A percentile compares a stretch with the other conserved stretches of the same genome.
These are phyloP conservation scores for Meteorus colon DNA, from an alignment of 2,888 invertebrate species.

Conservation along the genomic window DNA sequence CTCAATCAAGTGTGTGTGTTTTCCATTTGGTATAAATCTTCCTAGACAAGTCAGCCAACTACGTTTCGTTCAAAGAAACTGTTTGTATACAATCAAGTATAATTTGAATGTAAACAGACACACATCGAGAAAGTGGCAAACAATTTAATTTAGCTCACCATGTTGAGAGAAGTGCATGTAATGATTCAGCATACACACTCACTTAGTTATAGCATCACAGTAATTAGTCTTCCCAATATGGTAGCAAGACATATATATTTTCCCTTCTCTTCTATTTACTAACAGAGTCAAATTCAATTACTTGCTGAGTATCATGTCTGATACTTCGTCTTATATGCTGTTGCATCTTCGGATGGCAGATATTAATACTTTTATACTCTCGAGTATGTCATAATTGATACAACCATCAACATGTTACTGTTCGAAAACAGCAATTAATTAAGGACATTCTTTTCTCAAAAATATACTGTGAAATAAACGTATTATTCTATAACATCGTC, in stretches of 20 bases:
- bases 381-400: background rate
- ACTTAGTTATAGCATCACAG: background rate
- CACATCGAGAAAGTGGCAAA: background rate
- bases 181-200: background rate
- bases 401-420: background rate
- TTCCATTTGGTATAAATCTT: background rate
- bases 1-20: background rate
- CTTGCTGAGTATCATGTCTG: conserved; percentile 1
- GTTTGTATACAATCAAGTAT: background rate
- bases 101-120: background rate
- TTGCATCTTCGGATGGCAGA: too few species aligned
- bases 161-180: background rate
- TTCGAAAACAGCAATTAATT: too few species aligned
- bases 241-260: background rate
- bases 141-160: background rate
- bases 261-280: conserved; percentile 22
- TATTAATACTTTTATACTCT: background rate
- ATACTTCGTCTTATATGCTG: background rate
- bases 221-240: conserved; percentile 36
- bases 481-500: too few species aligned
- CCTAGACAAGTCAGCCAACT: background rate
- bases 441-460: too few species aligned
- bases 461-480: too few species aligned
- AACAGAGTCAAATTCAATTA: conserved; percentile 36
- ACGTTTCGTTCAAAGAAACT: background rate